A percentile compares a stretch with the other conserved stretches of the same genome.
phyloP scores from a whole-genome alignment of 2,113 vertebrate species.

The Callionymus lyra region DNA sequence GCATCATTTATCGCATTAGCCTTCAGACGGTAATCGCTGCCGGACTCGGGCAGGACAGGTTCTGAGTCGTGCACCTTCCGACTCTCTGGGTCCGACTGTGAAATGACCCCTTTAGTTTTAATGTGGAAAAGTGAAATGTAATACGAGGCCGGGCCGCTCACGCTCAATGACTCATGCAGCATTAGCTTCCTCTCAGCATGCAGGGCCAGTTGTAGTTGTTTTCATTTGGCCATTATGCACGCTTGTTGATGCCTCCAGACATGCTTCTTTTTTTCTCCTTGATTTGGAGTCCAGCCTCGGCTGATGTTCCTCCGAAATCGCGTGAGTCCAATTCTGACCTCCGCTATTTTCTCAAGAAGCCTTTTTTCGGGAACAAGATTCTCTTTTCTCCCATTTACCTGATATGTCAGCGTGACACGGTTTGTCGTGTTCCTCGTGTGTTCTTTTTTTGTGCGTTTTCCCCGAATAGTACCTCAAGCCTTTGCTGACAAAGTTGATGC shows the following conservation, averaged over 20 bases:
- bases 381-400: slow-evolving; percentile 17
- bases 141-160: slow-evolving; percentile 32
- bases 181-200: slow-evolving; percentile 35
- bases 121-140: slow-evolving; percentile 38
- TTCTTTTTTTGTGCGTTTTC: slow-evolving; percentile 27
- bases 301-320: slow-evolving; percentile 47
- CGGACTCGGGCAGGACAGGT: slow-evolving; percentile 5
- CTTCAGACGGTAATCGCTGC: slow-evolving; percentile 11
- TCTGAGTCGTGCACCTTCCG: slow-evolving; percentile 13
- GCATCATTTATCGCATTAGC: slow-evolving; percentile 28
- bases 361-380: slow-evolving; percentile 4
- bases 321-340: slow-evolving; percentile 50
- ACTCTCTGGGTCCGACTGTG: slow-evolving; percentile 29
- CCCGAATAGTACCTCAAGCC: slow-evolving; percentile 36
- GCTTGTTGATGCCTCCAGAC: slow-evolving; percentile 57
- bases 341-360: slow-evolving; percentile 42
- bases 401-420: slow-evolving; percentile 21
- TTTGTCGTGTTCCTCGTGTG: slow-evolving; percentile 9
- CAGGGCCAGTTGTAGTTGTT: slow-evolving; percentile 40
- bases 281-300: slow-evolving; percentile 20
- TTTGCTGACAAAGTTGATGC: slow-evolving; percentile 57
- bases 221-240: slow-evolving; percentile 49
- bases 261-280: slow-evolving; percentile 22
- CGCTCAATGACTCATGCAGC: slow-evolving; percentile 46
- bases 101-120: slow-evolving; percentile 39